phyloP scores from a whole-genome alignment of 2,113 vertebrate species.

The Hippoglossus stenolepis region DNA sequence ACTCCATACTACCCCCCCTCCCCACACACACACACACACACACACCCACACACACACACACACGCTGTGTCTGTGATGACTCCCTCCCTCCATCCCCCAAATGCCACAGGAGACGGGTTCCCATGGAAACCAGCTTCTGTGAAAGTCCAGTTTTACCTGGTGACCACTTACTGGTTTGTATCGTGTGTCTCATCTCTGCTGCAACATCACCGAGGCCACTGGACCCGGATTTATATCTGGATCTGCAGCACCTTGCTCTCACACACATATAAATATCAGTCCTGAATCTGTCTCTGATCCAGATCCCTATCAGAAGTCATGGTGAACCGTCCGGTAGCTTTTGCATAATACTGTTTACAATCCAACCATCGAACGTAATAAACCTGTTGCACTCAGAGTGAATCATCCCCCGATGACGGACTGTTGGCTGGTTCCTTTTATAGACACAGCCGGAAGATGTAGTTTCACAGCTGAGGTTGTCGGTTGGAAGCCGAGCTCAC shows the following conservation, averaged over 20 bases:
- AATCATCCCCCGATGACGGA: too few relatives aligned
- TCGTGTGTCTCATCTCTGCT: conserved; percentile 16
- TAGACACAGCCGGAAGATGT: neutral
- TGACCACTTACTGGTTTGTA: conserved; percentile 40
- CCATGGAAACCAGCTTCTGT: conserved; percentile 69
- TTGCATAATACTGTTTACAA: too few relatives aligned
- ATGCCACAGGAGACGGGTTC: conserved; percentile 64
- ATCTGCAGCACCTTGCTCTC: neutral
- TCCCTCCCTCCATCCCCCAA: conserved; percentile 45
- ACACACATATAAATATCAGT: too few relatives aligned
- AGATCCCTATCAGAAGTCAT: too few relatives aligned
- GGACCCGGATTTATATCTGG: neutral
- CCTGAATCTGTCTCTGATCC: too few relatives aligned
- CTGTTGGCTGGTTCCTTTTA: conserved; percentile 1
- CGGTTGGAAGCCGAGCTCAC: neutral
- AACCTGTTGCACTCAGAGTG: too few relatives aligned
- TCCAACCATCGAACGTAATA: too few relatives aligned
- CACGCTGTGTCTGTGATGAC: conserved; percentile 19
- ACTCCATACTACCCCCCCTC: neutral
- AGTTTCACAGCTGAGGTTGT: neutral
- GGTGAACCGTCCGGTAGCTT: too few relatives aligned
- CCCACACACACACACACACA: neutral
- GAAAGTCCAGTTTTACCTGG: conserved; percentile 43
- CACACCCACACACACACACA: neutral
- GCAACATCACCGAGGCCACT: neutral